phyloP scores from a whole-genome alignment of 2,888 invertebrate genomes.

The Campoplex nolae region DNA sequence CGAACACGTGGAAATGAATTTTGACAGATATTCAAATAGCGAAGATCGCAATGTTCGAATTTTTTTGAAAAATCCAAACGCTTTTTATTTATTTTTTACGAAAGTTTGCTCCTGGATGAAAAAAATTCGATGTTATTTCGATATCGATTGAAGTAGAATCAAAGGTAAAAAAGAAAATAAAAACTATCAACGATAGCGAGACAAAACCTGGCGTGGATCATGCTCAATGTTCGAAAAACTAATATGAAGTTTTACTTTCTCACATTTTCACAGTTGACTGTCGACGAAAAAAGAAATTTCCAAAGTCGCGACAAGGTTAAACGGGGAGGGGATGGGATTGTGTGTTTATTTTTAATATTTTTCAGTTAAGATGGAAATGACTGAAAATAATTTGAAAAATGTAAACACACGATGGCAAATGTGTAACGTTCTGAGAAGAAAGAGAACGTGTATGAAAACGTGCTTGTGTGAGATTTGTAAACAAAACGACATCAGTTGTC shows the following conservation, averaged over 20 bases:
- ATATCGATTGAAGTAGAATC: background rate
- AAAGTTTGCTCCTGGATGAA: background rate
- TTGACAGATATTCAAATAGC: no score
- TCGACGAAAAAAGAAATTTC: background rate
- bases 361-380: background rate
- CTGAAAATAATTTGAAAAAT: constrained; percentile 1
- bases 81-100: no score
- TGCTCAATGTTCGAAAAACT: no score
- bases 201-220: background rate
- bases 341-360: background rate
- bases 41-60: no score
- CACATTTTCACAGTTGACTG: background rate
- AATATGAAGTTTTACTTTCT: background rate
- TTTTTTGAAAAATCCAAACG: no score
- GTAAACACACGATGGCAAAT: background rate
- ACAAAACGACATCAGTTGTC: constrained; percentile 69
- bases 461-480: constrained; percentile 56
- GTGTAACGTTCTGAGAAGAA: background rate
- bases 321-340: background rate
- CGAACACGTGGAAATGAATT: no score
- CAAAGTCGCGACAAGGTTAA: background rate
- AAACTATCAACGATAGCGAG: background rate
- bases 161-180: background rate
- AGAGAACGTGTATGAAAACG: constrained; percentile 47
- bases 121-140: background rate